Conservation (phyloP, 1,140 invertebrate genomes). For the Drosophila tsacasi region DNA sequence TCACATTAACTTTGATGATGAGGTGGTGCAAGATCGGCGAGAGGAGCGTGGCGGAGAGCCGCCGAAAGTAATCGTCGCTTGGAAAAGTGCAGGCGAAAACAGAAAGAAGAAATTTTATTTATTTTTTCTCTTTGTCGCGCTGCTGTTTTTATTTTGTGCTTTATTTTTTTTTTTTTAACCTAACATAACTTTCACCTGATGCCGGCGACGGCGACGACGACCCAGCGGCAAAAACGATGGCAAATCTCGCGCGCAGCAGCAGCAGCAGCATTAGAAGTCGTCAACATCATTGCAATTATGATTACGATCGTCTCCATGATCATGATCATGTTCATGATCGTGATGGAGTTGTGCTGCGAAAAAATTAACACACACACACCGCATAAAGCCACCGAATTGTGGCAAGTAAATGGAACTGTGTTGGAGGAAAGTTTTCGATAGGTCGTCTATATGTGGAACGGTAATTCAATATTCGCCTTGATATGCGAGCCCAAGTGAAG, state of each 20-base stretch:
- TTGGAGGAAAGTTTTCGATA: conserved; percentile 58
- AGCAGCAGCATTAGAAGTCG: conserved; percentile 72
- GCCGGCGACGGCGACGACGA: conserved; percentile 54
- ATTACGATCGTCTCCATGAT: conserved; percentile 32
- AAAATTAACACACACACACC: conserved; percentile 38
- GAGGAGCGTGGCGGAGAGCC: conserved; percentile 9
- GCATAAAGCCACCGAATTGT: conserved; percentile 46
- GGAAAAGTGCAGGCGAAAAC: conserved; percentile 76
- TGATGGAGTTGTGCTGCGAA: conserved; percentile 40
- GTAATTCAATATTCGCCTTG: conserved; percentile 31
- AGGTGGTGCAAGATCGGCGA: conserved; percentile 56
- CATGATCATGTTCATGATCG: conserved; percentile 25
- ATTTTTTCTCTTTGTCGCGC: conserved; percentile 23
- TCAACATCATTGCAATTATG: conserved; percentile 47
- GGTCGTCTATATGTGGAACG: conserved; percentile 25
- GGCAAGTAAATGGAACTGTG: conserved; percentile 56
- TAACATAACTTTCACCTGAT: conserved; percentile 55
- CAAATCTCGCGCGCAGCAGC: conserved; percentile 57
- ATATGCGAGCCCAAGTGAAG: conserved; percentile 54
- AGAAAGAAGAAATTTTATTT: conserved; percentile 70
- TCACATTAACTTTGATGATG: conserved; percentile 80
- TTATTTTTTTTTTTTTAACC: conserved; percentile 14
- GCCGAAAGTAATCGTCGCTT: conserved; percentile 72
- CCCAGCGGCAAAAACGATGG: conserved; percentile 43
- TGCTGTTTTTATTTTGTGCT: conserved; percentile 16